Percentiles rank a stretch among this genome's conserved stretches.
Evolutionary conservation across 2,113 vertebrate species (phyloP).

Genomic region (Xiphophorus maculatus): DNA sequence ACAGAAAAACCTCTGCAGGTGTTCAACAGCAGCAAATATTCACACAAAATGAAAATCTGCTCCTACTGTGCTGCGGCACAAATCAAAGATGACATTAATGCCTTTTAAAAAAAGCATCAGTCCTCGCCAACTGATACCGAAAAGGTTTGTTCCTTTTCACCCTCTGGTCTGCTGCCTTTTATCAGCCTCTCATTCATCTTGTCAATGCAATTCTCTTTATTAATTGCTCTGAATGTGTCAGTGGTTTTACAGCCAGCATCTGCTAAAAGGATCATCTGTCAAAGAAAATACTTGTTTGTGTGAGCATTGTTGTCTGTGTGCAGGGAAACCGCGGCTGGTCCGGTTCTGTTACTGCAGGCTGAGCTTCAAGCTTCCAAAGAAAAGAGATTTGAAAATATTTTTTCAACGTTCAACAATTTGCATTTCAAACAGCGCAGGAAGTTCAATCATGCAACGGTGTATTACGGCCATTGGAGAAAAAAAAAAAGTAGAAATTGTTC

Average conservation of each 20-base stretch:
- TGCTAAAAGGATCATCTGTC: constrained; percentile 19
- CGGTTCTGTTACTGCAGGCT: background rate
- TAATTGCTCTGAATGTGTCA: background rate
- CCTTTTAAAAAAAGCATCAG: background rate
- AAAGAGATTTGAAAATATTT: background rate
- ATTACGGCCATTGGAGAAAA: no score
- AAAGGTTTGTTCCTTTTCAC: background rate
- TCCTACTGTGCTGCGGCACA: background rate
- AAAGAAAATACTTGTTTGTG: background rate
- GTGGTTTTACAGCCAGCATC: background rate
- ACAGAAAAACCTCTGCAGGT: background rate
- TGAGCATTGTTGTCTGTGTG: background rate
- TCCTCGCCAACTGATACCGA: background rate
- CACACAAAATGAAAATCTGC: background rate
- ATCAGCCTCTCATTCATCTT: constrained; percentile 2
- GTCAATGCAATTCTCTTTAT: constrained; percentile 11
- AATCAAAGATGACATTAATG: background rate
- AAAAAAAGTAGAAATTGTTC: no score
- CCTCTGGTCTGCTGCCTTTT: background rate
- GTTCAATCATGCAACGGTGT: background rate
- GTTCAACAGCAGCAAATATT: constrained; percentile 1
- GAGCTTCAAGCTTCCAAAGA: background rate
- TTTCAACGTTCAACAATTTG: background rate
- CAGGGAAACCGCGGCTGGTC: background rate
- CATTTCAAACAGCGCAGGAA: background rate